Conservation (phyloP, 2,888 invertebrate genomes). For the Hetaerina titia region DNA sequence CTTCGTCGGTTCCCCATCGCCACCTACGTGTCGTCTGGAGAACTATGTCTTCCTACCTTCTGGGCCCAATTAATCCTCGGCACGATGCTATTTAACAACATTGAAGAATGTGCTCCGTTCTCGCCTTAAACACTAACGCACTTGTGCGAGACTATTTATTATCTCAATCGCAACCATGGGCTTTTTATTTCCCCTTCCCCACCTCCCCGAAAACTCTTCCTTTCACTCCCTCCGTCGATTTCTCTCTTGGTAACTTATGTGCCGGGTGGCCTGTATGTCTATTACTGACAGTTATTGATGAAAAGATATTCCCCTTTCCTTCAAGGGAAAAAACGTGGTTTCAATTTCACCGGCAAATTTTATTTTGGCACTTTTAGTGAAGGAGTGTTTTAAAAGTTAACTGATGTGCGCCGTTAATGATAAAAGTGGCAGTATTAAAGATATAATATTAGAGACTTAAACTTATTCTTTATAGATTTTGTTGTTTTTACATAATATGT, state of each 20-base stretch:
- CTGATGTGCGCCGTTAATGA: too few relatives aligned
- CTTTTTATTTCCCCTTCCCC: not conserved
- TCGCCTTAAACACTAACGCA: slow-evolving; percentile 30
- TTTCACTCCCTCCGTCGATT: not conserved
- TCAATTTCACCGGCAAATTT: too few relatives aligned
- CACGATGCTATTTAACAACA: slow-evolving; percentile 14
- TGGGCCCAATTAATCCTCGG: not conserved
- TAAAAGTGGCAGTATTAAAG: too few relatives aligned
- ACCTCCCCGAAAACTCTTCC: not conserved
- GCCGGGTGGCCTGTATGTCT: not conserved
- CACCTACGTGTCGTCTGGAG: not conserved
- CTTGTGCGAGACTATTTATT: slow-evolving; percentile 9
- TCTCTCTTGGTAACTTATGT: not conserved
- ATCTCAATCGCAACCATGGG: not conserved
- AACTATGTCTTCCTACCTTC: slow-evolving; percentile 42
- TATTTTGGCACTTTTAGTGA: too few relatives aligned
- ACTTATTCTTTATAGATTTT: too few relatives aligned
- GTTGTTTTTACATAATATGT: too few relatives aligned
- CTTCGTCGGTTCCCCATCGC: not conserved
- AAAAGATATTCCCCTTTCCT: not conserved
- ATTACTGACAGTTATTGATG: not conserved
- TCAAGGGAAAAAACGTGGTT: not conserved
- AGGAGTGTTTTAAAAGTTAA: too few relatives aligned
- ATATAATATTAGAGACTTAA: too few relatives aligned
- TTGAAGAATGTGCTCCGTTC: not conserved